phyloP scores from a whole-genome alignment of 1,140 invertebrate genomes.

The Campodea augens region DNA sequence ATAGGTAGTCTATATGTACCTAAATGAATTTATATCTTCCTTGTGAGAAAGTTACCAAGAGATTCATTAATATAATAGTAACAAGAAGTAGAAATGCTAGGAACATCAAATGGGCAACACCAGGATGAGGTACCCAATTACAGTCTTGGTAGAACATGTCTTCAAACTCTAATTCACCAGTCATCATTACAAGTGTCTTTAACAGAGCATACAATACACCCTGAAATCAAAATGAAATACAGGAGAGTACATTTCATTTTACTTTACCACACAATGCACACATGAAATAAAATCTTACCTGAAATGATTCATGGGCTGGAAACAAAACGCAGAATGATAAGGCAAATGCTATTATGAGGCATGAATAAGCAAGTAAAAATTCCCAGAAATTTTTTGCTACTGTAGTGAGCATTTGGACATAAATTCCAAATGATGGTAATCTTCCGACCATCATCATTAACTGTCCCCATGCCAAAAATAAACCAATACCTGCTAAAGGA shows the following conservation, averaged over 20 bases:
- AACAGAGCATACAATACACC: slow-evolving; percentile 35
- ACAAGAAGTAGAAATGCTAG: slow-evolving; percentile 57
- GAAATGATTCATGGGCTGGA: slow-evolving; percentile 48
- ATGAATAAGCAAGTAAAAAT: slow-evolving; percentile 58
- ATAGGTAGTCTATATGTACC: too few relatives aligned
- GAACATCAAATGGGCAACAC: slow-evolving; percentile 53
- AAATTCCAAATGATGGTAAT: slow-evolving; percentile 65
- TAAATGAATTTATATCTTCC: too few relatives aligned
- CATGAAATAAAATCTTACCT: too few relatives aligned
- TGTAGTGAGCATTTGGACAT: slow-evolving; percentile 68
- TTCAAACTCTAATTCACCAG: slow-evolving; percentile 65
- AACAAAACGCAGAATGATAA: slow-evolving; percentile 58
- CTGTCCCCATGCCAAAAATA: slow-evolving; percentile 57
- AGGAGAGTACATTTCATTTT: too few relatives aligned
- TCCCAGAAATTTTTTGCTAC: slow-evolving; percentile 65
- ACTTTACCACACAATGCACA: too few relatives aligned
- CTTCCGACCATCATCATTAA: slow-evolving; percentile 63
- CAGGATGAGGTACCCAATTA: slow-evolving; percentile 22
- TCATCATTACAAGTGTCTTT: slow-evolving; percentile 76
- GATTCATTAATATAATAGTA: slow-evolving; percentile 65
- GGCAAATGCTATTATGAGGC: slow-evolving; percentile 55
- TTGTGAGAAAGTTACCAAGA: too few relatives aligned
- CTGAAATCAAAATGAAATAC: too few relatives aligned
- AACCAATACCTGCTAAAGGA: slow-evolving; percentile 53
- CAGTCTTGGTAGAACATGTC: slow-evolving; percentile 51